Evolutionary conservation across 2,888 invertebrate genomes (phyloP).

Genomic region (Drosophila paramelanica): DNA sequence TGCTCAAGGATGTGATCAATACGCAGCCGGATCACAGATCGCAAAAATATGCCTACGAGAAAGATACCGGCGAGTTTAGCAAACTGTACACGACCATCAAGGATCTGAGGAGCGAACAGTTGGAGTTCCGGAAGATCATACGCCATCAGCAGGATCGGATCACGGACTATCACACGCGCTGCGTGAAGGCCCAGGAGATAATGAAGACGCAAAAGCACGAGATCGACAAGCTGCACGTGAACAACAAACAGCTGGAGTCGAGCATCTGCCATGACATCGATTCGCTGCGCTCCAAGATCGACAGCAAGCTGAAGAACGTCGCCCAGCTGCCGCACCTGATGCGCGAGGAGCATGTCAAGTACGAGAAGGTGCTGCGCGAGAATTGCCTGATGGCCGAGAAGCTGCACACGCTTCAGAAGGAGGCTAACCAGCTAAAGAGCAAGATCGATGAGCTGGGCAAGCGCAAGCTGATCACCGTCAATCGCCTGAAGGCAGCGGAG

Average conservation of each 20-base stretch:
- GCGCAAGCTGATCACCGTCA: conserved; percentile 71
- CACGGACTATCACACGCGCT: conserved; percentile 81
- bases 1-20: conserved; percentile 71
- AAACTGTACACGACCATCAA: conserved; percentile 70
- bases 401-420: conserved; percentile 69
- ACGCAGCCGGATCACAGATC: conserved; percentile 51
- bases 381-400: conserved; percentile 78
- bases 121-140: conserved; percentile 81
- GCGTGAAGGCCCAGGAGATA: conserved; percentile 81
- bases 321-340: conserved; percentile 79
- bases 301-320: conserved; percentile 79
- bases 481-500: conserved; percentile 78
- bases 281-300: conserved; percentile 79
- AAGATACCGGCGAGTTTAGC: conserved; percentile 39
- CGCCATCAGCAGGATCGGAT: conserved; percentile 81
- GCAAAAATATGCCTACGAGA: conserved; percentile 29
- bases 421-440: conserved; percentile 68
- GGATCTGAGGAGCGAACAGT: conserved; percentile 79
- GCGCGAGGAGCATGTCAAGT: conserved; percentile 80
- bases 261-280: conserved; percentile 81
- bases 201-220: conserved; percentile 83
- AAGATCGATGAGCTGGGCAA: conserved; percentile 82
- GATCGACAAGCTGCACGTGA: conserved; percentile 81
- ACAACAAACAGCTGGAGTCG: conserved; percentile 81
- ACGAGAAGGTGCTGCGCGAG: conserved; percentile 77